Evolutionary conservation across 2,113 vertebrate genomes (phyloP), one percentile per base, ranked within the genome.

Genomic region (Megalops atlanticus): DNA sequence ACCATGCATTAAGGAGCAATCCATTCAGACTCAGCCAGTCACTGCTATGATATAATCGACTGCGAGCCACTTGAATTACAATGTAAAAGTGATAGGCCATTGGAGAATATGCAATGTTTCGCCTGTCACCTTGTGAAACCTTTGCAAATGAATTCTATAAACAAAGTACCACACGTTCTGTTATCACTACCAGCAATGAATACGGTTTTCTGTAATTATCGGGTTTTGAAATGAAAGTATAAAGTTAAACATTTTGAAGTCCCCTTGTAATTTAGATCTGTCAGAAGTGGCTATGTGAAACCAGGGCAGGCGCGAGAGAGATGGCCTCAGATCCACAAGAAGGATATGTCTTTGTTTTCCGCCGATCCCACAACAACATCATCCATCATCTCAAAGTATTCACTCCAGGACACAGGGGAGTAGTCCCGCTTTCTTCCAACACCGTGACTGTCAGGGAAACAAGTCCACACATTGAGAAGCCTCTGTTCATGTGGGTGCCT

Each of bases 311-410:
- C 33, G 36, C 2, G 69, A 38, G 69, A 38, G 69, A 14, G 27
- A 4, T 4, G 0, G n/a, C 3, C 15, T 76, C 0, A 31, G 15
- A 31, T 40, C 39, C 35, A 10, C 14, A 11, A n/a, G 35, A 87
- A 87, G 84, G 84, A 86, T 86, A 86, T 86, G 49, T 92, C 91
- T 40, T 87, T 83, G 86, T 84, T 84, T 82, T 90, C 89, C 14
- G 82, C 79, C 0, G 47, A 78, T 2, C 87, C 91, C 43, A 92
- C 86, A 0, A 82, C 84, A 64, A 93, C 90, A 0, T 93, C 91
- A 75, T 92, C 89, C 87, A 89, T 90, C 84, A 90, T 87, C 33
- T 92, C 91, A 40, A 91, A 92, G 43, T 92, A 92, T 80, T 89
- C 86, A 8, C 82, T 86, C 92, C 92, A 93, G 0, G 91, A 91